Base-by-base conservation (phyloP, 2,888 invertebrate species). In the Trachelus tabidus region DNA sequence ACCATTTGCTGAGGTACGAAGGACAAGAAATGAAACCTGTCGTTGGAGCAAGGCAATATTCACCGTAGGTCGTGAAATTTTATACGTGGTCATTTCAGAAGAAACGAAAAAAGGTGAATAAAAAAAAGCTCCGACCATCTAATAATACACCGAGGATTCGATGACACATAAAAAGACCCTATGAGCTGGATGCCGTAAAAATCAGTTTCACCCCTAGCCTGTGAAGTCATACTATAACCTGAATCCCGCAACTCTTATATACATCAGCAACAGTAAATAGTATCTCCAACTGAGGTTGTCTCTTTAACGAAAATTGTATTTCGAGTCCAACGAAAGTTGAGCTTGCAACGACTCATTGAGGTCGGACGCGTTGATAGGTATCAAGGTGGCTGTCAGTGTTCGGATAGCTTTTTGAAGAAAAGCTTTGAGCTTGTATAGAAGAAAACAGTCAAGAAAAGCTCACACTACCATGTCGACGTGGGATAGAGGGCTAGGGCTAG, bases 61-160 rank as follows among this genome's bases (percentile, higher is more conserved):
- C 40, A 4, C 15, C 15, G 40, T 40, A 40, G 75, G 56, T 30
- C 77, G 40, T 77, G 12, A 75, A 77, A 77, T 75, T 74, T 75
- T 75, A 77, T 35, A 56, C 23, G 56, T 1, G 23, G 9, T 15
- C 23, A 23, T 56, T 56, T 56, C 56, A 1, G 23, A 6, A 56
- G 9, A 56, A 23, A 56, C 56, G 56, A 56, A 56, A 56, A 23
- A 56, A 56, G 9, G 56, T 56, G 23, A 56, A 40, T 40, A 56
- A 56, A 23, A 56, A 40, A 56, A 56, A 56, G 56, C 6, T 40
- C 23, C 23, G 56, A 56, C 23, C 23, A 56, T 15, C 23, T 23
- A 56, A 56, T 23, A 15, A 56, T 23, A 56, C 9, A 2, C 56
- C 23, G 56, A 56, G 23, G 9, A 56, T 34, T 34, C 74, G 34